These are phyloP conservation scores for Ctenoplectra terminalis DNA, from an alignment of 1,140 invertebrate genomes.

Conservation along the genomic window DNA sequence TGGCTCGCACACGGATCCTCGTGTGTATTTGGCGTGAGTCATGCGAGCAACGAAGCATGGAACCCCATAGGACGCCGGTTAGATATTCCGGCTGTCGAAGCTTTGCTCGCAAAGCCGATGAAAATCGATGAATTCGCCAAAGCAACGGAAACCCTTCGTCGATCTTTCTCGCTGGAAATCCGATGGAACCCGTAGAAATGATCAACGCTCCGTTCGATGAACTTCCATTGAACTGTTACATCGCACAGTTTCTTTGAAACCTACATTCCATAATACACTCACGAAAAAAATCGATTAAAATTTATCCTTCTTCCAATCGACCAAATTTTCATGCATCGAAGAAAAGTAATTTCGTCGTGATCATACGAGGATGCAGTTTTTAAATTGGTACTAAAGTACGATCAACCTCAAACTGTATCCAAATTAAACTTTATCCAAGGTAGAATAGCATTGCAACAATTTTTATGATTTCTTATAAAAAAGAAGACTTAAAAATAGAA, in stretches of 20 bases:
- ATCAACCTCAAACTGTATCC: too few relatives aligned
- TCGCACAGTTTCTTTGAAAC: background rate
- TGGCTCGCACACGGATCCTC: background rate
- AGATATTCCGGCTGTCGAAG: conserved; percentile 65
- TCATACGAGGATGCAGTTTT: too few relatives aligned
- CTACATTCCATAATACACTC: too few relatives aligned
- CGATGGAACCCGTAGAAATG: conserved; percentile 41
- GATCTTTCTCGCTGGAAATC: conserved; percentile 15
- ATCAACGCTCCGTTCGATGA: conserved; percentile 22
- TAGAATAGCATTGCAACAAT: too few relatives aligned
- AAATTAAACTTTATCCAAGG: too few relatives aligned
- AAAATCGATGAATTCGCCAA: conserved; percentile 65
- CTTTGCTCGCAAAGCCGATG: conserved; percentile 38
- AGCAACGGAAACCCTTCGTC: conserved; percentile 42
- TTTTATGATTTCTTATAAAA: too few relatives aligned
- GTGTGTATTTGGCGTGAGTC: conserved; percentile 61
- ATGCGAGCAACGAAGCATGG: conserved; percentile 64
- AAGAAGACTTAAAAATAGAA: too few relatives aligned
- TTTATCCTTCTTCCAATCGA: too few relatives aligned
- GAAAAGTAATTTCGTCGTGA: too few relatives aligned
- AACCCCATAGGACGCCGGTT: conserved; percentile 57
- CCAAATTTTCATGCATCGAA: too few relatives aligned
- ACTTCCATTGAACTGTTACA: background rate
- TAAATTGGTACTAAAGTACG: too few relatives aligned
- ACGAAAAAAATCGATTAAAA: too few relatives aligned